phyloP scores from a whole-genome alignment of 2,797 vertebrate species.

The Gadopsis bispinosus region DNA sequence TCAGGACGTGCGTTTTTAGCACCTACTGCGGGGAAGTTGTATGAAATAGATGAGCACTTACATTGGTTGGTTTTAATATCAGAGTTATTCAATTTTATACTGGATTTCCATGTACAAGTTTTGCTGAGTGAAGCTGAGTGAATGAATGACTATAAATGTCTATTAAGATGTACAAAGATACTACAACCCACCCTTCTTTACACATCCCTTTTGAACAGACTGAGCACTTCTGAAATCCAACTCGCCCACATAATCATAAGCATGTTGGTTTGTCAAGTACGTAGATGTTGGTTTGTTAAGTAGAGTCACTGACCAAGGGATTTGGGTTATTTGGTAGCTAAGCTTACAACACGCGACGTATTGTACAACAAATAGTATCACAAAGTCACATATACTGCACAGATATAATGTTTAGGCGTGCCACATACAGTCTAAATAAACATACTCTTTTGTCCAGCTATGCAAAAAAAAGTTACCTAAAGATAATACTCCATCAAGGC shows the following conservation, averaged over 20 bases:
- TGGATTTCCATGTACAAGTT: not conserved
- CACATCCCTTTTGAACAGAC: not conserved
- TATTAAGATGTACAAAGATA: not conserved
- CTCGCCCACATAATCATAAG: not conserved
- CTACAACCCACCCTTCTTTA: not conserved
- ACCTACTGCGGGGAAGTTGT: not conserved
- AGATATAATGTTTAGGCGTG: not conserved
- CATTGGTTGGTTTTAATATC: not conserved
- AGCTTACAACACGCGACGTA: not conserved
- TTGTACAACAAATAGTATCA: not conserved
- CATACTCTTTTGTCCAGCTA: no score
- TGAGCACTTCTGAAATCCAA: not conserved
- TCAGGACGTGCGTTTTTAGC: conserved; percentile 2
- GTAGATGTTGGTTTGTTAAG: no score
- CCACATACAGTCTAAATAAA: not conserved
- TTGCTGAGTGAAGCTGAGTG: not conserved
- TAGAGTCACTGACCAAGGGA: not conserved
- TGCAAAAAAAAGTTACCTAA: no score
- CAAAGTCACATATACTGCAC: not conserved
- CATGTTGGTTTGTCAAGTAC: not conserved
- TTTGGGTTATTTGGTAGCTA: not conserved
- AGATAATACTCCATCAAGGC: no score
- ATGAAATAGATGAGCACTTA: not conserved
- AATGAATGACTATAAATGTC: not conserved
- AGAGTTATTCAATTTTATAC: not conserved